Evolutionary conservation across 2,113 vertebrate genomes (phyloP), one percentile per base, ranked within the genome.

Genomic region (Dolichotis patagonum): DNA sequence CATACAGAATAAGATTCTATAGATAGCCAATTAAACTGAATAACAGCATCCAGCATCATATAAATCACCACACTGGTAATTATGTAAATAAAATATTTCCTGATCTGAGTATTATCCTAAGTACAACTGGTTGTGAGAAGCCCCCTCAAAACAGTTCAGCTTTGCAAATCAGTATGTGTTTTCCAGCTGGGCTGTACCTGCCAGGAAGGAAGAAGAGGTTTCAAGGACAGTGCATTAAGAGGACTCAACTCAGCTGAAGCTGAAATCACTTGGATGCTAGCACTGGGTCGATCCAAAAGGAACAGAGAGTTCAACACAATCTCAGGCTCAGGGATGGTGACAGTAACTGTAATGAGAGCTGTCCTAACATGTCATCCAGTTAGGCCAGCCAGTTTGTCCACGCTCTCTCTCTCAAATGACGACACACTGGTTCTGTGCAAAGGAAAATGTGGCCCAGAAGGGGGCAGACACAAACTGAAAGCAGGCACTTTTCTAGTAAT

Each of bases 41-140:
- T 0, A 85, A 87, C 3, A 85, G 58, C 90, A 95, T 41, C 41
- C 19, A 8, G 63, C 12, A 0, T 92, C 85, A 63, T 8, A 95
- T 94, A 96, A 94, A 80, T 97, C 93, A 75, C 58, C 84, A 82
- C 82, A 71, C 56, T 52, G 86, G 60, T n/a, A n/a, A 93, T 38
- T 95, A 43, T 43, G 46, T 93, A 90, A 58, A 95, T 96, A 96
- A 98, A 98, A 97, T 86, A 97, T 96, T 90, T 83, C 97, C 2
- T 93, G 86, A 94, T 81, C 92, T 94, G 95, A 78, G 62, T 71
- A 93, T 75, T 88, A 92, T 62, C 16, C 0, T 1, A 91, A 65
- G 75, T 94, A 38, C 60, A 96, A 77, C 26, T 75, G 16, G 71
- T 28, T 63, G 2, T 83, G 0, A 35, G 83, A 88, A 92, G 94